Conservation (phyloP, 2,888 invertebrate species). For the Chloroclysta siterata region DNA sequence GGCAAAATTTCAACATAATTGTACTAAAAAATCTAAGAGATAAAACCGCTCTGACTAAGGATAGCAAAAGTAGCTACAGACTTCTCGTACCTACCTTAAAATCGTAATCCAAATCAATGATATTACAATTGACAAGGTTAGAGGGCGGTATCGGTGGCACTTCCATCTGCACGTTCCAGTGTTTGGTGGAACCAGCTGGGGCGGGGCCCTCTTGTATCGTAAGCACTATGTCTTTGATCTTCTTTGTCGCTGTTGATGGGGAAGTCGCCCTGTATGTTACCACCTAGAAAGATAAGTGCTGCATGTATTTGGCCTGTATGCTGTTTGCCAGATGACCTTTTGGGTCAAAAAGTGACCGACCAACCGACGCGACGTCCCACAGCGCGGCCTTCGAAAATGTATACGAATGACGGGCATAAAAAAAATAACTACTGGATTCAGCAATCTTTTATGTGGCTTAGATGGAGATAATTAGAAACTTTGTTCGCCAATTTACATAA, state of each 20-base stretch:
- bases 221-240: conserved; percentile 84
- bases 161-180: conserved; percentile 87
- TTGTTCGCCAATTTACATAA: no score
- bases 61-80: no score
- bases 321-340: background rate
- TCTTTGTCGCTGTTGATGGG: conserved; percentile 86
- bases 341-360: background rate
- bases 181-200: conserved; percentile 84
- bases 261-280: conserved; percentile 87
- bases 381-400: no score
- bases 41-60: no score
- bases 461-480: no score
- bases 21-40: no score
- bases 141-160: conserved; percentile 91
- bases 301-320: background rate
- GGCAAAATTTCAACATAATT: no score
- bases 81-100: conserved; percentile 82
- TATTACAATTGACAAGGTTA: conserved; percentile 89
- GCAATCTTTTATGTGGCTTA: no score
- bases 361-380: no score
- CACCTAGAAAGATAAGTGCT: conserved; percentile 62
- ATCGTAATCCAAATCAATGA: conserved; percentile 91
- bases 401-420: no score
- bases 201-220: conserved; percentile 88
- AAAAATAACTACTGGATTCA: no score